Evolutionary conservation across 2,888 invertebrate genomes (phyloP).

Genomic region (Theretra japonica): DNA sequence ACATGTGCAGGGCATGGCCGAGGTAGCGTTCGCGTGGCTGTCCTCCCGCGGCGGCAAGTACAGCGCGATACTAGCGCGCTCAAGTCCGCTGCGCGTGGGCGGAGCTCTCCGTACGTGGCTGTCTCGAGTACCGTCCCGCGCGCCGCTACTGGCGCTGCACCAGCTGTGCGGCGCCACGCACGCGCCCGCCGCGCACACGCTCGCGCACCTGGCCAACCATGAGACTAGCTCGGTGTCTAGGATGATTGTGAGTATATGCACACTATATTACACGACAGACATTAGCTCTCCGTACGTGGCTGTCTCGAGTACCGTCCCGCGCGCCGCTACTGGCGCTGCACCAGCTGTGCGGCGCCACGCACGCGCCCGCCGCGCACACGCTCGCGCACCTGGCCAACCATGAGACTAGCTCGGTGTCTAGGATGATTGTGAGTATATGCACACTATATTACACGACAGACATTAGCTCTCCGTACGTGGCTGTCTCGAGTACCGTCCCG

Average conservation of each 20-base stretch:
- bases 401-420: constrained; percentile 87
- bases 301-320: constrained; percentile 32
- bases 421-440: constrained; percentile 86
- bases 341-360: constrained; percentile 41
- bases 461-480: no score
- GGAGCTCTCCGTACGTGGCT: constrained; percentile 33
- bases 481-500: no score
- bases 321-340: constrained; percentile 48
- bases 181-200: constrained; percentile 44
- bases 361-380: constrained; percentile 42
- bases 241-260: constrained; percentile 85
- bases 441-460: neutral
- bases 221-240: constrained; percentile 88
- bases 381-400: constrained; percentile 78
- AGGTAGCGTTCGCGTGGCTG: constrained; percentile 56
- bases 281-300: constrained; percentile 32
- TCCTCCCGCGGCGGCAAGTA: constrained; percentile 41
- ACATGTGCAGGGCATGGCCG: constrained; percentile 60
- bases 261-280: neutral
- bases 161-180: constrained; percentile 45
- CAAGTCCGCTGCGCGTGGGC: constrained; percentile 39
- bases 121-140: constrained; percentile 32
- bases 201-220: constrained; percentile 77
- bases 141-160: constrained; percentile 48
- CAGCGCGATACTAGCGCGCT: constrained; percentile 32